phyloP scores from a whole-genome alignment of 1,140 invertebrate species.

The Procambarus virginalis region DNA sequence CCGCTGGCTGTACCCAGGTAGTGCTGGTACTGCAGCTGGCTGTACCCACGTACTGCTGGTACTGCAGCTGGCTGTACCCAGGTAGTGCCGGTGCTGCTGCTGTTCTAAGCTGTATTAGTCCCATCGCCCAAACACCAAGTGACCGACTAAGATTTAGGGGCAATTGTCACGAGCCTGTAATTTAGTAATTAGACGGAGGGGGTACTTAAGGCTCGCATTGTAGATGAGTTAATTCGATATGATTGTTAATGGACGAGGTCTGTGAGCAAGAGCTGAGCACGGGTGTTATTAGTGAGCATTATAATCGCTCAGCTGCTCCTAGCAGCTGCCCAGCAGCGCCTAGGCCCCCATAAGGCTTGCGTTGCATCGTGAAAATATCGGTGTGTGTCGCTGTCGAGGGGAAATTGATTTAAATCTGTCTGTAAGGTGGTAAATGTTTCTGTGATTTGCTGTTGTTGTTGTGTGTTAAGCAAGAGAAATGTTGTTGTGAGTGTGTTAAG shows the following conservation, averaged over 20 bases:
- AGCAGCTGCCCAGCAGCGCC: too few species aligned
- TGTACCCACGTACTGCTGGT: too few species aligned
- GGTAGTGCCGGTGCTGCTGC: too few species aligned
- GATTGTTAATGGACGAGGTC: neutral
- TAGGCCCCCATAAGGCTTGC: too few species aligned
- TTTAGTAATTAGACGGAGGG: neutral
- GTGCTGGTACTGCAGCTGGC: too few species aligned
- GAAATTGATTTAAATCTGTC: neutral
- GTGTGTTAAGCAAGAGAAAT: neutral
- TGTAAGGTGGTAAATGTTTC: neutral
- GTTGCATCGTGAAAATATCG: too few species aligned
- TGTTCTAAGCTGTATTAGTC: too few species aligned
- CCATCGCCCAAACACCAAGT: neutral
- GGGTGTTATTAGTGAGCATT: too few species aligned
- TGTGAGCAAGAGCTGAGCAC: too few species aligned
- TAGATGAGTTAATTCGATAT: neutral
- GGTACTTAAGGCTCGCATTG: neutral
- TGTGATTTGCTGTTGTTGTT: neutral
- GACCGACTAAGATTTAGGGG: neutral
- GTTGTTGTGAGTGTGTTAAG: neutral
- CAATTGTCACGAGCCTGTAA: neutral
- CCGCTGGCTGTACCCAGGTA: neutral
- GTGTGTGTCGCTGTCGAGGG: too few species aligned
- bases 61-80: too few species aligned
- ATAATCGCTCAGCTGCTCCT: too few species aligned